phyloP scores from a whole-genome alignment of 2,888 invertebrate species.

The Gasteruption jaculator region DNA sequence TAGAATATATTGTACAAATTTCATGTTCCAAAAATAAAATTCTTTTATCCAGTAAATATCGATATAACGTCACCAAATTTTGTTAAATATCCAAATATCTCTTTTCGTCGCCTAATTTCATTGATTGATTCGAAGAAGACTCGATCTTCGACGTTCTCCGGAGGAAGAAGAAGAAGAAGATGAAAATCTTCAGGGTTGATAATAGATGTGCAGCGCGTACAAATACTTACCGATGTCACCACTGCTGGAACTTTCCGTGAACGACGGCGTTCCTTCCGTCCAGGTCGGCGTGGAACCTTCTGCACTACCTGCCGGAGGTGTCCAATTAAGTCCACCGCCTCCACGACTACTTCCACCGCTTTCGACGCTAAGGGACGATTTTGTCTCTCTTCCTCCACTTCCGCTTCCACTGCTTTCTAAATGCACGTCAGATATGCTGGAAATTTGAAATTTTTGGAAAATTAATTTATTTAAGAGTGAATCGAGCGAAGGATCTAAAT shows the following conservation, averaged over 20 bases:
- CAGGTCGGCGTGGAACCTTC: slow-evolving; percentile 95
- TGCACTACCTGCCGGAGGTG: slow-evolving; percentile 74
- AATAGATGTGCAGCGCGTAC: slow-evolving; percentile 43
- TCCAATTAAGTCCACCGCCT: slow-evolving; percentile 63
- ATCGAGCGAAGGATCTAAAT: too few relatives aligned
- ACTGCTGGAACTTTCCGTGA: slow-evolving; percentile 94
- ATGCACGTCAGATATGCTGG: slow-evolving; percentile 69
- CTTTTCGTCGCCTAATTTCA: too few relatives aligned
- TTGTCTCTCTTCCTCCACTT: slow-evolving; percentile 55
- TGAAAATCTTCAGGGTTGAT: slow-evolving; percentile 26
- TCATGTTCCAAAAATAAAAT: too few relatives aligned
- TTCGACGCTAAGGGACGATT: slow-evolving; percentile 61
- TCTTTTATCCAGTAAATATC: too few relatives aligned
- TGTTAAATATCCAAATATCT: too few relatives aligned
- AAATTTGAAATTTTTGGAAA: too few relatives aligned
- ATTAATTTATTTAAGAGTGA: slow-evolving; percentile 1
- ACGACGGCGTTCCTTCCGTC: slow-evolving; percentile 97
- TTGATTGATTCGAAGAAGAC: too few relatives aligned
- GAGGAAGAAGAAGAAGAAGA: too few relatives aligned
- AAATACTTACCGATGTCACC: slow-evolving; percentile 73
- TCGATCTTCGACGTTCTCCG: too few relatives aligned
- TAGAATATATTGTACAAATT: too few relatives aligned
- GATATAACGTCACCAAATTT: too few relatives aligned
- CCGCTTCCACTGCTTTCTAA: slow-evolving; percentile 58
- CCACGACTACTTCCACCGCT: slow-evolving; percentile 59